Evolutionary conservation across 2,113 vertebrate species (phyloP).

Genomic region (Prolemur simus): DNA sequence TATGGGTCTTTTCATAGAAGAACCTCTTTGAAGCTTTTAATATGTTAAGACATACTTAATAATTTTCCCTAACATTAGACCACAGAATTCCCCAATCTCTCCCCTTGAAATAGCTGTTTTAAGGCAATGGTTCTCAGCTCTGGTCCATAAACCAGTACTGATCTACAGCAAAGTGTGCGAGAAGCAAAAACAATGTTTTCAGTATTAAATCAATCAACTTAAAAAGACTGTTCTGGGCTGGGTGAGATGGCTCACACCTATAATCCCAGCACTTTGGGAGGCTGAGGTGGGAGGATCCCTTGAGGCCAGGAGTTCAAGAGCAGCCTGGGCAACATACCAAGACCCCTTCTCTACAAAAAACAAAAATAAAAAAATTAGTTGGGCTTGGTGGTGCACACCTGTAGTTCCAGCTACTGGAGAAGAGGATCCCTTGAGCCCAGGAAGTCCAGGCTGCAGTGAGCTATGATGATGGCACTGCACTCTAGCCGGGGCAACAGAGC

Average conservation of each 20-base stretch:
- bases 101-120: not conserved
- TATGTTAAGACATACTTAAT: not conserved
- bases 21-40: not conserved
- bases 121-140: constrained; percentile 10
- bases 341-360: no score
- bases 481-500: no score
- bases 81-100: not conserved
- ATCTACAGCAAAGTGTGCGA: not conserved
- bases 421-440: not conserved
- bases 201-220: not conserved
- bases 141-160: not conserved
- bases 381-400: not conserved
- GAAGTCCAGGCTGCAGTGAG: not conserved
- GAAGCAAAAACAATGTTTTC: not conserved
- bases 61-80: not conserved
- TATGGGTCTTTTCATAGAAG: not conserved
- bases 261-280: not conserved
- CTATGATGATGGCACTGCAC: not conserved
- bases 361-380: not conserved
- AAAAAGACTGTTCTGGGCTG: not conserved
- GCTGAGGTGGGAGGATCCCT: not conserved
- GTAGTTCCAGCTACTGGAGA: not conserved
- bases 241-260: not conserved
- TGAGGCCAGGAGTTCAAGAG: not conserved
- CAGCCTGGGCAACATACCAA: not conserved